Evolutionary conservation across 2,888 invertebrate genomes (phyloP), one percentile per base, ranked within the genome.

Genomic region (Zaprionus obscuricornis): DNA sequence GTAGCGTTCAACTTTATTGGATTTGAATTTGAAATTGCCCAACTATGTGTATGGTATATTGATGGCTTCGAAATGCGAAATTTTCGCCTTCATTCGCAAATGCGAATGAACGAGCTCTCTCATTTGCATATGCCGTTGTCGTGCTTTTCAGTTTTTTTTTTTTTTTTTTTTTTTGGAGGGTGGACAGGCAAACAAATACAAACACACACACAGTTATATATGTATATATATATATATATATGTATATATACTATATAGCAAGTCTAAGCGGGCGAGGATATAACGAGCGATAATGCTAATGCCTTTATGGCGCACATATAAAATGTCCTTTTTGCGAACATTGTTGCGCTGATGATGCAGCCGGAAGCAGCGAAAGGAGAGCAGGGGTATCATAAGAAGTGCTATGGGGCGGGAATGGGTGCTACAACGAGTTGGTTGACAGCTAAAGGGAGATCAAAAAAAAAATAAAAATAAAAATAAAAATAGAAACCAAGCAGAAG

Each of bases 221-320:
- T 37, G 56, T 11, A 51, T 10, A 47, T 18, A 64, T 14, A 33
- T 13, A 24, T 8, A 39, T 5, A 56, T 3, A 16, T 5, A 49
- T 2, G 49, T 5, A 47, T 7, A 57, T 6, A 43, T 4, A 42
- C n/a, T 11, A 11, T 4, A 27, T 7, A 17, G 16, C 4, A 8
- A 22, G 36, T 34, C 37, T 36, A 46, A 54, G 62, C 54, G 45
- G 36, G 58, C 66, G 49, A 70, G 73, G 79, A 75, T 74, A 86
- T 85, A 86, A 82, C 86, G 82, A 85, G 86, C 82, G 82, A 86
- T 85, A 82, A 82, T 86, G 86, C 85, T 85, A 86, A 86, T 86
- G 83, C 84, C 67, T 85, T 83, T 86, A 76, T 83, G 84, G 78
- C 64, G 76, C 77, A 83, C 71, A 85, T 71, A 75, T 85, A 85